Percentiles rank a stretch among this genome's conserved stretches.
Conservation (phyloP, 2,797 vertebrate genomes). For the Silurus aristotelis region DNA sequence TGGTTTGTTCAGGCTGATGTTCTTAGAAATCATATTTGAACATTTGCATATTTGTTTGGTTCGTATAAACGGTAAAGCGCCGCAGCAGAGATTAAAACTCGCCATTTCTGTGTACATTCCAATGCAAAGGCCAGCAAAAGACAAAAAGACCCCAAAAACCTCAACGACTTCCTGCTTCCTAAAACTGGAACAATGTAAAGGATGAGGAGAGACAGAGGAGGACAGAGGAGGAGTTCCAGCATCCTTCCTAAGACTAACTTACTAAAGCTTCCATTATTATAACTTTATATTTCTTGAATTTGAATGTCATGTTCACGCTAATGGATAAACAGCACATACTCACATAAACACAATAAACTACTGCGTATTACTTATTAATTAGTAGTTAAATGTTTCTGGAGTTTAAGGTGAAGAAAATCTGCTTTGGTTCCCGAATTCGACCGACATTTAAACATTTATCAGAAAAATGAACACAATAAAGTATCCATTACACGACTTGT, state of each 20-base stretch:
- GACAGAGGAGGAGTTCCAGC: constrained; percentile 5
- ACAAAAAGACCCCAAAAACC: neutral
- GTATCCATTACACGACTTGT: neutral
- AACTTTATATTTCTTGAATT: neutral
- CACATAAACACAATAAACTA: neutral
- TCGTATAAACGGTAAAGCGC: neutral
- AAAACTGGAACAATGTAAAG: constrained; percentile 18
- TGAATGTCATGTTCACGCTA: neutral
- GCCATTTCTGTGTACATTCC: neutral
- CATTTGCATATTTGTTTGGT: constrained; percentile 35
- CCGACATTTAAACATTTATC: neutral
- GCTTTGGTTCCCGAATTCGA: too few species aligned
- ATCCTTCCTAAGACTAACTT: constrained; percentile 26
- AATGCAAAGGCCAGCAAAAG: neutral
- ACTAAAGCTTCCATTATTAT: too few species aligned
- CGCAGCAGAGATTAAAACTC: neutral
- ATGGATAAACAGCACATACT: neutral
- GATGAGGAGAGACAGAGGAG: neutral
- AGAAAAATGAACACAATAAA: neutral
- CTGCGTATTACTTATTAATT: neutral
- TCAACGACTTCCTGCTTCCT: constrained; percentile 31
- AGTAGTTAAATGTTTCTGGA: neutral
- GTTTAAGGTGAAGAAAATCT: neutral
- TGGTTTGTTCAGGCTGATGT: constrained; percentile 16
- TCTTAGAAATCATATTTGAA: constrained; percentile 10